phyloP scores from a whole-genome alignment of 2,113 vertebrate species.

The Seriola aureovittata region DNA sequence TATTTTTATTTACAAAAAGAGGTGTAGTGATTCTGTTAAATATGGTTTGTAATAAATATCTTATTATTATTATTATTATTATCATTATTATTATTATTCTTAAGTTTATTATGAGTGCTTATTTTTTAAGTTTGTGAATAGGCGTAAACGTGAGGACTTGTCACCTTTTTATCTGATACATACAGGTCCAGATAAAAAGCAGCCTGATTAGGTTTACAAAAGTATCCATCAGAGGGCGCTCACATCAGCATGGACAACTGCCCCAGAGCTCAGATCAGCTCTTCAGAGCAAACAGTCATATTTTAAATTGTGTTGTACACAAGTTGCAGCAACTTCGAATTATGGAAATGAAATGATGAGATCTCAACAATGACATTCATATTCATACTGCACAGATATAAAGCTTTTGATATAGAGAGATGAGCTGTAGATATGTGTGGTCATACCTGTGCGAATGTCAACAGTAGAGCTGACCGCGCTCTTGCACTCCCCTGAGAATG shows the following conservation, averaged over 20 bases:
- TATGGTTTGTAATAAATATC: neutral
- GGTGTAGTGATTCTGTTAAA: too few relatives aligned
- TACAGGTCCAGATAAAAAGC: neutral
- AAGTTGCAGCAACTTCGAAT: neutral
- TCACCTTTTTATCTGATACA: neutral
- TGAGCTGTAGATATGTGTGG: neutral
- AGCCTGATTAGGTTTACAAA: neutral
- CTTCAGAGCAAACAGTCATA: neutral
- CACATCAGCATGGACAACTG: neutral
- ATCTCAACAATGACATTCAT: neutral
- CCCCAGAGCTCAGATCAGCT: neutral
- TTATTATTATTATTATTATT: too few relatives aligned
- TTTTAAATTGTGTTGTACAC: neutral
- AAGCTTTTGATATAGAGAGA: neutral
- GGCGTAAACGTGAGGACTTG: neutral
- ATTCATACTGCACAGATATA: neutral
- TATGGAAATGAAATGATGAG: neutral
- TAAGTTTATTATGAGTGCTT: neutral
- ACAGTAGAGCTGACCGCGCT: conserved; percentile 68
- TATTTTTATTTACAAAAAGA: neutral
- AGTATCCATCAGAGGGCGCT: conserved; percentile 26
- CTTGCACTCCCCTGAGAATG: conserved; percentile 55
- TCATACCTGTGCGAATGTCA: conserved; percentile 80
- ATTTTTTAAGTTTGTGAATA: neutral
- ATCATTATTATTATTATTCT: too few relatives aligned